Percentiles rank a stretch among this genome's conserved stretches.
Conservation (phyloP, 2,797 vertebrate genomes). For the Perodicticus potto region DNA sequence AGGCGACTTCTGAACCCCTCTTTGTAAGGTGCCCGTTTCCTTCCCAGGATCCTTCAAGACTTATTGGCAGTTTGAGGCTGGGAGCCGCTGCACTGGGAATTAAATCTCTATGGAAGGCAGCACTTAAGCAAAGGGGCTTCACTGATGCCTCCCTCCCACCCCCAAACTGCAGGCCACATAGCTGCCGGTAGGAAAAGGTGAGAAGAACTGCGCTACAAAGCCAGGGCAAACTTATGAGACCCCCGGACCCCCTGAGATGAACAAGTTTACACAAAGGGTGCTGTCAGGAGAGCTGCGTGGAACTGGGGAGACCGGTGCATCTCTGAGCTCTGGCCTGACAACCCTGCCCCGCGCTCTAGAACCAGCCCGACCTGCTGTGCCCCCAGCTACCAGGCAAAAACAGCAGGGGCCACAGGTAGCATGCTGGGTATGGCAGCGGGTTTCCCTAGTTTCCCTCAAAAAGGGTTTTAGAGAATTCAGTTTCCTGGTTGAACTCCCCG, state of each 20-base stretch:
- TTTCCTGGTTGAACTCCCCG: not conserved
- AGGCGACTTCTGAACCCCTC: not conserved
- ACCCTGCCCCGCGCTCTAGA: not conserved
- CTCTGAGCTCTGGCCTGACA: not conserved
- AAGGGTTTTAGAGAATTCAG: not conserved
- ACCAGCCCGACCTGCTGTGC: not conserved
- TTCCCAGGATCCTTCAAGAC: not conserved
- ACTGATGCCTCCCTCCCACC: not conserved
- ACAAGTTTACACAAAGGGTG: slow-evolving; percentile 76
- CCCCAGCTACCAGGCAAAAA: not conserved
- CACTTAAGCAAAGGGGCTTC: not conserved
- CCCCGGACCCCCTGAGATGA: slow-evolving; percentile 3
- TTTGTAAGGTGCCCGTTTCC: not conserved
- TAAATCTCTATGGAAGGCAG: not conserved
- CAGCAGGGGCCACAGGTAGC: rapidly evolving
- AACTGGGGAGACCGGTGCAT: not conserved
- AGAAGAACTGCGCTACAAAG: slow-evolving; percentile 62
- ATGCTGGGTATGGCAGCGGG: rapidly evolving
- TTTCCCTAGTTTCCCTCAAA: not conserved
- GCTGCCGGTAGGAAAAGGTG: slow-evolving; percentile 33
- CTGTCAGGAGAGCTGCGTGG: not conserved
- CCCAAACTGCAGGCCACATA: not conserved
- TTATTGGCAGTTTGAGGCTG: not conserved
- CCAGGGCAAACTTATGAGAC: slow-evolving; percentile 56
- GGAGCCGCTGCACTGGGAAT: not conserved